Percentiles rank a stretch among this genome's conserved stretches.
Conservation (phyloP, 2,888 invertebrate species). For the Monopis laevigella region DNA sequence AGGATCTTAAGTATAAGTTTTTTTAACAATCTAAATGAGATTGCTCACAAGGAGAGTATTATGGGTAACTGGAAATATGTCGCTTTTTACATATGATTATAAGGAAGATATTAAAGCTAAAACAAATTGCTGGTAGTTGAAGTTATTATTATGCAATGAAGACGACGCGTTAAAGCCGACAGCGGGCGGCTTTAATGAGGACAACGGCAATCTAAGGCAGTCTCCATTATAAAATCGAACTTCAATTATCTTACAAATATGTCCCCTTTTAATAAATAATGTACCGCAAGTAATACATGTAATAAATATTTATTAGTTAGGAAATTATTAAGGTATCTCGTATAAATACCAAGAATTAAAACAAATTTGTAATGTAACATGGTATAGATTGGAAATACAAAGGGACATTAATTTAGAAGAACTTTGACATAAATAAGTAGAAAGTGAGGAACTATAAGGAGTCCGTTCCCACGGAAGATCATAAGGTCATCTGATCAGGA, state of each 20-base stretch:
- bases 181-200: slow-evolving; percentile 28
- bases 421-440: not conserved
- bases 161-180: slow-evolving; percentile 26
- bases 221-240: slow-evolving; percentile 12
- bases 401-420: no score
- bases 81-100: slow-evolving; percentile 16
- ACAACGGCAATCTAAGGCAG: slow-evolving; percentile 32
- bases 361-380: no score
- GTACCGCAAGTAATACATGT: no score
- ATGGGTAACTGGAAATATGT: slow-evolving; percentile 3
- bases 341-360: no score
- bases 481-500: slow-evolving; percentile 43
- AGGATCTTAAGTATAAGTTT: no score
- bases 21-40: slow-evolving; percentile 6
- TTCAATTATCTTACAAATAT: no score
- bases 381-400: no score
- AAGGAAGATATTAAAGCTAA: slow-evolving; percentile 24
- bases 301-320: no score
- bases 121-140: slow-evolving; percentile 30
- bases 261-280: no score
- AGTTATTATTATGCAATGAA: slow-evolving; percentile 39
- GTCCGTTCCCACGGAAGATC: slow-evolving; percentile 9
- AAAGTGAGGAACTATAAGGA: slow-evolving; percentile 11
- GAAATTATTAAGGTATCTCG: no score
- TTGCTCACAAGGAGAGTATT: not conserved